A percentile compares a stretch with the other conserved stretches of the same genome.
Conservation (phyloP, 1,140 invertebrate species). For the Cryptotermes secundus region DNA sequence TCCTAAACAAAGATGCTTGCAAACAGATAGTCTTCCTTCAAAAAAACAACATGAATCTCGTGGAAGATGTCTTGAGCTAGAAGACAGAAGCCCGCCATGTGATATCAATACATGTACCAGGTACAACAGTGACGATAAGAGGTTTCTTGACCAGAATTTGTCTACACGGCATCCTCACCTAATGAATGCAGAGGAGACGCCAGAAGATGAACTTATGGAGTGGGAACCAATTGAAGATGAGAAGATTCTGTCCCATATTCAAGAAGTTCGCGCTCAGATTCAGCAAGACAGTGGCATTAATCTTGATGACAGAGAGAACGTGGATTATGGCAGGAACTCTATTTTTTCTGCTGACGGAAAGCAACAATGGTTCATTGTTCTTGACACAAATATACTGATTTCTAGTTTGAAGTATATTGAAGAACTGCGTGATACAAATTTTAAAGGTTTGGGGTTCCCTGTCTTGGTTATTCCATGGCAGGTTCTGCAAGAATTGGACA, state of each 20-base stretch:
- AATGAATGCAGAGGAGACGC: neutral
- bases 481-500: neutral
- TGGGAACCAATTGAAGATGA: neutral
- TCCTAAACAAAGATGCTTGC: neutral
- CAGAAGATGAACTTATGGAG: neutral
- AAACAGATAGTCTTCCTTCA: neutral
- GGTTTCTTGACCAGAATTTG: no score
- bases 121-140: neutral
- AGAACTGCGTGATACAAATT: neutral
- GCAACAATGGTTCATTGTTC: neutral
- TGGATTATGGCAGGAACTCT: neutral
- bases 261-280: neutral
- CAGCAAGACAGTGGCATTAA: neutral
- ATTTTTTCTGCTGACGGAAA: neutral
- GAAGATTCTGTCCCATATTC: neutral
- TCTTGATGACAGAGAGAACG: neutral
- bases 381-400: neutral
- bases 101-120: no score
- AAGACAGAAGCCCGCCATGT: no score
- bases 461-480: constrained; percentile 1
- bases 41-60: no score
- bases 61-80: no score
- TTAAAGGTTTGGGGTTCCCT: neutral
- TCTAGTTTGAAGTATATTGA: neutral
- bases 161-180: no score